These are phyloP conservation scores for Oceanodroma leucorhoa DNA, from an alignment of 2,797 vertebrate species.

Conservation along the genomic window DNA sequence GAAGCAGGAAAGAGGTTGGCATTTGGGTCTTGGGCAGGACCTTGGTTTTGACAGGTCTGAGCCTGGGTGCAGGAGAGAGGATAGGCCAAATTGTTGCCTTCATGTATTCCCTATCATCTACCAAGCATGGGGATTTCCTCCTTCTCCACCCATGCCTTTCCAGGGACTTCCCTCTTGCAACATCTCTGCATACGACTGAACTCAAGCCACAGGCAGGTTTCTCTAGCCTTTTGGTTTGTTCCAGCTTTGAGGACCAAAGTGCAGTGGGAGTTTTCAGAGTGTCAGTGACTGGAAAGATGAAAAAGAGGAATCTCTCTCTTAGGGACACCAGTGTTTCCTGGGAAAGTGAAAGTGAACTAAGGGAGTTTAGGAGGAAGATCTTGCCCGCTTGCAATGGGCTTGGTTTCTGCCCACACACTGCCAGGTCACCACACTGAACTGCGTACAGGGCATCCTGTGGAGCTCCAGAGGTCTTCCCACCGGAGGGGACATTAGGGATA, in stretches of 20 bases:
- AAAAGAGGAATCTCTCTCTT: neutral
- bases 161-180: neutral
- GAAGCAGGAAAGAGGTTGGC: neutral
- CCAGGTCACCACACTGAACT: neutral
- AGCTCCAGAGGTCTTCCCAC: accelerated
- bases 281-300: neutral
- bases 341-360: neutral
- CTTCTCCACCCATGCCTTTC: neutral
- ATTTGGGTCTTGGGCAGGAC: neutral
- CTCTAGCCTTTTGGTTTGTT: neutral
- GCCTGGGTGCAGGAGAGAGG: neutral
- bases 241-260: neutral
- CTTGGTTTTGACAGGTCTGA: neutral
- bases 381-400: neutral
- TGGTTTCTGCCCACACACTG: neutral
- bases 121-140: neutral
- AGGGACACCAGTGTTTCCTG: neutral
- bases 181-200: neutral
- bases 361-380: neutral
- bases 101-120: neutral
- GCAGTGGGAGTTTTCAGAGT: neutral
- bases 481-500: neutral
- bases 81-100: neutral
- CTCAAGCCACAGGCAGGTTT: neutral
- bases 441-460: neutral